phyloP scores from a whole-genome alignment of 2,888 invertebrate species.

The Tenthredo distinguenda region DNA sequence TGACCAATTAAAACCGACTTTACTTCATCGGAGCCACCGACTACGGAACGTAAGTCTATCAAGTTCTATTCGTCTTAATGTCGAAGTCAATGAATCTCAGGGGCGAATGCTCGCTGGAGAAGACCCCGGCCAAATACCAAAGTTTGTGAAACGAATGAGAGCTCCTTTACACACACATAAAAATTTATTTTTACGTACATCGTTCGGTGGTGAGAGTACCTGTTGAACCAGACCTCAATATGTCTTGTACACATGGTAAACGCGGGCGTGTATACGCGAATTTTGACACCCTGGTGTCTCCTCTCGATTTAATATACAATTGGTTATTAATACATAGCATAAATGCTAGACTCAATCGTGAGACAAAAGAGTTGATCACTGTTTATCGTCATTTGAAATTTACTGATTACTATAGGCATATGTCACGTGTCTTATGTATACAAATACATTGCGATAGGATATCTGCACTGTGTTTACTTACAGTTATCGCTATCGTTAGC shows the following conservation, averaged over 20 bases:
- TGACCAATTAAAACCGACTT: background rate
- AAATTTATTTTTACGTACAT: background rate
- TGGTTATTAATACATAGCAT: too few species aligned
- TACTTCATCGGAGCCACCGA: background rate
- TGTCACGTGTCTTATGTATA: slow-evolving; percentile 1
- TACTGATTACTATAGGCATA: too few species aligned
- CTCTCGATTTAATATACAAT: too few species aligned
- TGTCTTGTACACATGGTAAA: slow-evolving; percentile 2
- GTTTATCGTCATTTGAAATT: too few species aligned
- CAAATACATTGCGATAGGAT: background rate
- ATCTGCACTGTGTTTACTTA: background rate
- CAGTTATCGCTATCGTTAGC: background rate
- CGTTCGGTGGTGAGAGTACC: background rate
- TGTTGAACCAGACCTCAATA: background rate
- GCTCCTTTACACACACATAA: background rate
- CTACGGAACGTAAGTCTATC: background rate
- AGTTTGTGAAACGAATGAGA: background rate
- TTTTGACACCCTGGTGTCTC: too few species aligned
- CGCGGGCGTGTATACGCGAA: background rate
- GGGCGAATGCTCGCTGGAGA: background rate
- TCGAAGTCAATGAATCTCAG: background rate
- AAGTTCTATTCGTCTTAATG: background rate
- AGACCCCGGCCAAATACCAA: background rate
- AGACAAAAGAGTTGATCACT: too few species aligned
- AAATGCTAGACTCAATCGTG: too few species aligned